phyloP scores from a whole-genome alignment of 2,888 invertebrate species.

The Digitonthophagus gazella region DNA sequence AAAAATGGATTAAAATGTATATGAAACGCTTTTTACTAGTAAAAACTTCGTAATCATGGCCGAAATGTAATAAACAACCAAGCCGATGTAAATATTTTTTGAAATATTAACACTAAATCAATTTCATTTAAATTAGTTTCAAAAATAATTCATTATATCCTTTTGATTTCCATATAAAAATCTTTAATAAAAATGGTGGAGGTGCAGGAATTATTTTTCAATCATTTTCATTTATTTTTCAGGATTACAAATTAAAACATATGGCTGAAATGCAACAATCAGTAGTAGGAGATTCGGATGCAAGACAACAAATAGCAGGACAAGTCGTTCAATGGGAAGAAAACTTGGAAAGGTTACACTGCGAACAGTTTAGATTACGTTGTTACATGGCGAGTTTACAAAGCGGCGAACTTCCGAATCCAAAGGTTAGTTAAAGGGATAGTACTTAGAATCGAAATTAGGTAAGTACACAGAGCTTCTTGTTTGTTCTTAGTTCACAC shows the following conservation, averaged over 20 bases:
- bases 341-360: slow-evolving; percentile 91
- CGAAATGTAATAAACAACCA: too few species aligned
- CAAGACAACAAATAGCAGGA: slow-evolving; percentile 85
- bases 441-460: background rate
- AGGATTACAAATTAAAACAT: slow-evolving; percentile 96
- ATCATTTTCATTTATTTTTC: slow-evolving; percentile 35
- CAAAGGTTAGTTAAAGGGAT: slow-evolving; percentile 69
- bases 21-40: too few species aligned
- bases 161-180: too few species aligned
- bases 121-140: too few species aligned
- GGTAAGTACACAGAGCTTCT: too few species aligned
- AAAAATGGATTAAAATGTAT: too few species aligned
- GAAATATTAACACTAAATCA: too few species aligned
- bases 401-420: slow-evolving; percentile 93
- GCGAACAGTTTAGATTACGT: slow-evolving; percentile 92
- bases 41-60: too few species aligned
- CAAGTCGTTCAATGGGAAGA: slow-evolving; percentile 97
- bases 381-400: slow-evolving; percentile 98
- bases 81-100: too few species aligned
- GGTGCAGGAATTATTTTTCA: too few species aligned
- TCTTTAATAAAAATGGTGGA: too few species aligned
- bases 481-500: background rate
- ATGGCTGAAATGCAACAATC: slow-evolving; percentile 98
- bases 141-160: too few species aligned
- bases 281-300: slow-evolving; percentile 91